Conservation (phyloP, 1,140 invertebrate species). For the Cotesia vestalis region DNA sequence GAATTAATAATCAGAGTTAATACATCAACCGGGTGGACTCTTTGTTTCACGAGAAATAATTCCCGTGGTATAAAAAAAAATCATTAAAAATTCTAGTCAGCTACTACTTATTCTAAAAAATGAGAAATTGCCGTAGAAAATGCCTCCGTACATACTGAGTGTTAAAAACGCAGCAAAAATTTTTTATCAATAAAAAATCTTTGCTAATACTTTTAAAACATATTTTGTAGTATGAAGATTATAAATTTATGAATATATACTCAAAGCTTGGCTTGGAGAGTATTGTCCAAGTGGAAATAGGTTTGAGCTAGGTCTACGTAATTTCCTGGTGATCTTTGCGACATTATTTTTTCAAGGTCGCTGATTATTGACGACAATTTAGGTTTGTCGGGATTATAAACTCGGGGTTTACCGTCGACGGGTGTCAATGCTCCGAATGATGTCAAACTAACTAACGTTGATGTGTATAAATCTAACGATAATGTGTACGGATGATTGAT, state of each 20-base stretch:
- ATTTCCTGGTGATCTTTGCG: conserved; percentile 43
- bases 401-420: conserved; percentile 32
- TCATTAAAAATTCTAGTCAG: too few relatives aligned
- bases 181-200: too few relatives aligned
- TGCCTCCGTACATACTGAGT: too few relatives aligned
- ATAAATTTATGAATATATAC: conserved; percentile 33
- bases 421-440: conserved; percentile 44
- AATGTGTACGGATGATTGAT: conserved; percentile 59
- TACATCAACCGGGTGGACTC: too few relatives aligned
- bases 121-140: too few relatives aligned
- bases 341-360: conserved; percentile 50
- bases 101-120: too few relatives aligned
- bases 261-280: conserved; percentile 59
- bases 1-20: too few relatives aligned
- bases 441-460: conserved; percentile 53
- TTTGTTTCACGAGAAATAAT: too few relatives aligned
- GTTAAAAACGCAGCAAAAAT: too few relatives aligned
- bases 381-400: conserved; percentile 48
- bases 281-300: conserved; percentile 42
- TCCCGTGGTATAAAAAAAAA: too few relatives aligned
- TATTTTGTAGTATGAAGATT: too few relatives aligned
- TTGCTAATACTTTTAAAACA: too few relatives aligned
- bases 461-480: conserved; percentile 57
- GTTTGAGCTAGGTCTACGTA: conserved; percentile 48
- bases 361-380: conserved; percentile 43